Percentiles rank a stretch among this genome's conserved stretches.
Conservation (phyloP, 2,888 invertebrate species). For the Glyphotaelius pellucidus region DNA sequence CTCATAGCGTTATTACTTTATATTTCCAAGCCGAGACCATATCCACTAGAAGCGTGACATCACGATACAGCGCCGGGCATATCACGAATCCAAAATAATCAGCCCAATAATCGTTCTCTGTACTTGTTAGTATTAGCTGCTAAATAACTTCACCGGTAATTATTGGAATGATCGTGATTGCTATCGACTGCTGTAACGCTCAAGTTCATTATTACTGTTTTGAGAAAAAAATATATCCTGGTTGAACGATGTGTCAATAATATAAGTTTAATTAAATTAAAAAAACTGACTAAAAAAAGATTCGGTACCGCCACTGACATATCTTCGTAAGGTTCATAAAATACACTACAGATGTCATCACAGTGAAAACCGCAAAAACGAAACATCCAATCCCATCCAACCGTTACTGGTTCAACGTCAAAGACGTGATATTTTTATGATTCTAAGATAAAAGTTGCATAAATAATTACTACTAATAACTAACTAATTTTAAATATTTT, state of each 20-base stretch:
- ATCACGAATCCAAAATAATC: conserved; percentile 28
- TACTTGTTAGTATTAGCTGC: neutral
- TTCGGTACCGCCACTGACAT: neutral
- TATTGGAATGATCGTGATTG: neutral
- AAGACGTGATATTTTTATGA: neutral
- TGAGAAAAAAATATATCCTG: neutral
- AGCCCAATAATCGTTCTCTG: neutral
- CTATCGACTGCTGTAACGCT: neutral
- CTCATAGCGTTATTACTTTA: neutral
- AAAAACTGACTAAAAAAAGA: no score
- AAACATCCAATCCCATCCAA: neutral
- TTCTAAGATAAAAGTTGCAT: neutral
- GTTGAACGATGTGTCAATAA: neutral
- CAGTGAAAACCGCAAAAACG: neutral
- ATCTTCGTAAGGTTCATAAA: neutral
- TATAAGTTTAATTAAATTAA: neutral
- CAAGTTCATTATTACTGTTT: neutral
- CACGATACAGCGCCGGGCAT: conserved; percentile 21
- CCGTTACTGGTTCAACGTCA: neutral
- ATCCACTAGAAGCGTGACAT: neutral
- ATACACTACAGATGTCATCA: neutral
- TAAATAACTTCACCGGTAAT: neutral
- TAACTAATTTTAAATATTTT: no score
- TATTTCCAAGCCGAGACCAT: neutral
- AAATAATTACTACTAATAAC: neutral